phyloP scores from a whole-genome alignment of 2,797 vertebrate species.

The Pipistrellus kuhlii region DNA sequence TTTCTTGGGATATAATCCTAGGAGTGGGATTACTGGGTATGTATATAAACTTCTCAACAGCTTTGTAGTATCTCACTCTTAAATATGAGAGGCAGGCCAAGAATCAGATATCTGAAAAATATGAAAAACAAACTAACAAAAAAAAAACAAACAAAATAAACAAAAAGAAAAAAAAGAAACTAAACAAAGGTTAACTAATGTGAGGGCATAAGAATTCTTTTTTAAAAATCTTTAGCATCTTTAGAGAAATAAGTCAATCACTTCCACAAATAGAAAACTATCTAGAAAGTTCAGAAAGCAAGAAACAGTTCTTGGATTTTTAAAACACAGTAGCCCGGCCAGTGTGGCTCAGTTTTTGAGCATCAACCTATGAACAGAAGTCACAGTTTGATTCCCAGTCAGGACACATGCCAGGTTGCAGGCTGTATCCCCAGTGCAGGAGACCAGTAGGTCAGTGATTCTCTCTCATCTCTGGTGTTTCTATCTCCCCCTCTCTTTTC shows the following conservation, averaged over 20 bases:
- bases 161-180: neutral
- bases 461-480: too few species aligned
- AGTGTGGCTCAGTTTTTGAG: too few species aligned
- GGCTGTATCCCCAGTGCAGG: too few species aligned
- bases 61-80: neutral
- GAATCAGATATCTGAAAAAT: slow-evolving; percentile 1
- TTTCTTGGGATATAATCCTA: too few species aligned
- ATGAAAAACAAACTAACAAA: neutral
- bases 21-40: too few species aligned
- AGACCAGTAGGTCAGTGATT: too few species aligned
- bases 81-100: neutral
- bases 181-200: neutral
- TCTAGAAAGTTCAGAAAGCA: slow-evolving; percentile 33
- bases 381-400: too few species aligned
- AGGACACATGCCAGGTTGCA: too few species aligned
- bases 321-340: neutral
- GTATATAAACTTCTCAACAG: neutral
- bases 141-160: neutral
- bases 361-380: too few species aligned
- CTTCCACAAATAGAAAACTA: neutral
- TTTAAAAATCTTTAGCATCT: neutral
- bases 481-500: too few species aligned
- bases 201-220: neutral
- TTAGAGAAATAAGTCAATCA: slow-evolving; percentile 17
- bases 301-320: slow-evolving; percentile 1